phyloP scores from a whole-genome alignment of 2,113 vertebrate genomes.

The Nematolebias whitei region DNA sequence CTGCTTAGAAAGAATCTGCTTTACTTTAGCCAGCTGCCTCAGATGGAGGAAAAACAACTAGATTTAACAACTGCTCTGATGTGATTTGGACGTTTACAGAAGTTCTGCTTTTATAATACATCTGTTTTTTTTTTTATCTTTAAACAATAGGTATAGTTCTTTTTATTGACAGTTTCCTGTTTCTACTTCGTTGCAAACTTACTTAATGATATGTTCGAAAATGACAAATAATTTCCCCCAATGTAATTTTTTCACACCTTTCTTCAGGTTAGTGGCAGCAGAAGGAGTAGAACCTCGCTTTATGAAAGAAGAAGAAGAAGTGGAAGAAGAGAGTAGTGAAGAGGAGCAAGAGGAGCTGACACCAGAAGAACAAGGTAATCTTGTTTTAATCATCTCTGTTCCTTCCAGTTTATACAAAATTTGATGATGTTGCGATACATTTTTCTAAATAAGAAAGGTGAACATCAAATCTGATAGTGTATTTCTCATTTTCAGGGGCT shows the following conservation, averaged over 20 bases:
- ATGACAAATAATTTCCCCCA: neutral
- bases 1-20: too few relatives aligned
- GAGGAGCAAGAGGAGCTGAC: constrained; percentile 91
- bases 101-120: constrained; percentile 10
- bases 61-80: too few relatives aligned
- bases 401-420: neutral
- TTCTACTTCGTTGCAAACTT: too few relatives aligned
- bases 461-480: neutral
- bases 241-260: neutral
- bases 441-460: neutral
- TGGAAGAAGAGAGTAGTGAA: constrained; percentile 85
- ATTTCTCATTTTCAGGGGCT: neutral
- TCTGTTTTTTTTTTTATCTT: too few relatives aligned
- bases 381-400: neutral
- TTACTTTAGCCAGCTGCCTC: too few relatives aligned
- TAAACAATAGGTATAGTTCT: too few relatives aligned
- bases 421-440: neutral
- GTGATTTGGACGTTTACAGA: too few relatives aligned
- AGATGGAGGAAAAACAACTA: too few relatives aligned
- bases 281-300: constrained; percentile 85
- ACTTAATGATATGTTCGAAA: neutral
- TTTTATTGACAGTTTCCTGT: too few relatives aligned
- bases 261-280: constrained; percentile 86
- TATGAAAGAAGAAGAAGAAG: constrained; percentile 70
- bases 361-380: constrained; percentile 89